Conservation (phyloP, 2,797 vertebrate species). For the Leptoclinus maculatus region DNA sequence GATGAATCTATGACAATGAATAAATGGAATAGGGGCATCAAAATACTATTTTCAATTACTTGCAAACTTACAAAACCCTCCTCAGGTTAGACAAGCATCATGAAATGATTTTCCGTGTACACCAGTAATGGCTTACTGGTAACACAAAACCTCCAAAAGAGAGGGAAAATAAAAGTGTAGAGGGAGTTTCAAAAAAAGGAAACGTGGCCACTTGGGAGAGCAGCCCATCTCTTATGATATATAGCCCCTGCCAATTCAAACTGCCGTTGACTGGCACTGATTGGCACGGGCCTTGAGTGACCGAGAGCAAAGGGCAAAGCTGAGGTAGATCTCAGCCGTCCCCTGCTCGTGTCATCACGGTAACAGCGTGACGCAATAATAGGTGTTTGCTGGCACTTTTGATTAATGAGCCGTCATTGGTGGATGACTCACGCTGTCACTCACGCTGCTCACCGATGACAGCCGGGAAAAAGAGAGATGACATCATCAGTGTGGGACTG, state of each 20-base stretch:
- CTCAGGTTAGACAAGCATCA: constrained; percentile 19
- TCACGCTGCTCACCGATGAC: constrained; percentile 65
- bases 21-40: not conserved
- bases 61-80: constrained; percentile 4
- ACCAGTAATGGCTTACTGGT: not conserved
- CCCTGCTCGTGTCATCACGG: constrained; percentile 66
- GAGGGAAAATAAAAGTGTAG: not conserved
- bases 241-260: constrained; percentile 71
- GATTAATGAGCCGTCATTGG: constrained; percentile 84
- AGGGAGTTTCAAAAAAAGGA: too few species aligned
- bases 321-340: constrained; percentile 60
- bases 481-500: constrained; percentile 58
- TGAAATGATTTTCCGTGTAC: constrained; percentile 6
- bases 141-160: not conserved
- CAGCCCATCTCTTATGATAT: constrained; percentile 67
- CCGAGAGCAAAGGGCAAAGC: constrained; percentile 55
- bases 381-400: constrained; percentile 74
- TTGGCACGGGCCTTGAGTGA: constrained; percentile 65
- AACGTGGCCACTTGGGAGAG: constrained; percentile 49
- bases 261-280: constrained; percentile 79
- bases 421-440: constrained; percentile 82
- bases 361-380: constrained; percentile 64
- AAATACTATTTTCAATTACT: constrained; percentile 25
- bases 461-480: constrained; percentile 57
- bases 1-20: constrained; percentile 1